phyloP scores from a whole-genome alignment of 1,140 invertebrate species.

The Goniozus legneri region DNA sequence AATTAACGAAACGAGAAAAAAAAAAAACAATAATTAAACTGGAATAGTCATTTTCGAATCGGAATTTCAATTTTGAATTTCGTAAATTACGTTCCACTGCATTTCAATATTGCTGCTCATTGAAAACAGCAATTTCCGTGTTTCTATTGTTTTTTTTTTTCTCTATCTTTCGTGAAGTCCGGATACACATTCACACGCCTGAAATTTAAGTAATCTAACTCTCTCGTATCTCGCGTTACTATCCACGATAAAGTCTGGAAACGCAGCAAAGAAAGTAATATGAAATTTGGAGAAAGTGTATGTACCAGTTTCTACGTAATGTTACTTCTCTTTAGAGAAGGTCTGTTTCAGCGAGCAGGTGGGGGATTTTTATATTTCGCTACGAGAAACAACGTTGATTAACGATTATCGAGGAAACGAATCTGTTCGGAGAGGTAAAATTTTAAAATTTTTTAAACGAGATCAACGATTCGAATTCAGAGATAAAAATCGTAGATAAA shows the following conservation, averaged over 20 bases:
- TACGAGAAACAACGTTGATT: not conserved
- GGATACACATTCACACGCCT: not conserved
- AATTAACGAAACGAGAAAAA: no score
- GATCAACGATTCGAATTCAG: not conserved
- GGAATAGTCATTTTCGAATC: not conserved
- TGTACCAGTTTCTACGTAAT: slow-evolving; percentile 12
- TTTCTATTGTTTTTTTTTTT: not conserved
- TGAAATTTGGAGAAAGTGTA: slow-evolving; percentile 18
- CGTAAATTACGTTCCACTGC: not conserved
- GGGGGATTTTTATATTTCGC: not conserved
- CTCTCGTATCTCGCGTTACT: slow-evolving; percentile 8
- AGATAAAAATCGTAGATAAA: not conserved
- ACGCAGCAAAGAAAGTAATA: slow-evolving; percentile 11
- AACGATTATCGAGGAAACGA: not conserved
- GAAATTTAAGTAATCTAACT: slow-evolving; percentile 21
- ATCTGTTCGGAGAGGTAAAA: not conserved
- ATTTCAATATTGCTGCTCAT: not conserved
- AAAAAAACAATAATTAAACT: no score
- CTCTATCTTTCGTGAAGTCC: not conserved
- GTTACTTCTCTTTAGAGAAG: not conserved
- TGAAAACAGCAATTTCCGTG: not conserved
- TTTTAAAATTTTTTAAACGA: not conserved
- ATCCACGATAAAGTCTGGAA: not conserved
- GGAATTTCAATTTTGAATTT: not conserved
- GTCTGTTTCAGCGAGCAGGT: not conserved